A percentile compares a stretch with the other conserved stretches of the same genome.
Conservation (phyloP, 2,113 vertebrate species). For the Procavia capensis region DNA sequence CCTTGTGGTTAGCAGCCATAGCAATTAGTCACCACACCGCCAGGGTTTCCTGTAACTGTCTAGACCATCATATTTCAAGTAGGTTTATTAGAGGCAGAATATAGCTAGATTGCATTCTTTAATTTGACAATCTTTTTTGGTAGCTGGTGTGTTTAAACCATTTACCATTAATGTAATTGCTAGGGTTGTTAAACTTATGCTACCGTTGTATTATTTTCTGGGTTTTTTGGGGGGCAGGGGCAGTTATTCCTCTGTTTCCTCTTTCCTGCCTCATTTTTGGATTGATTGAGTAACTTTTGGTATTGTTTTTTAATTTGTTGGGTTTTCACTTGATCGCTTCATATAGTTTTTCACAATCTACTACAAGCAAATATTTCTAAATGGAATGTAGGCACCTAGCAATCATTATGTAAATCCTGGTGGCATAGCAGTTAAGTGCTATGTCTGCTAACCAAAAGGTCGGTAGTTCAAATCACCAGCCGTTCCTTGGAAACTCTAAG, state of each 20-base stretch:
- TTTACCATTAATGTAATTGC: constrained; percentile 5
- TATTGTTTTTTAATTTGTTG: not conserved
- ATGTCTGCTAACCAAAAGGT: no score
- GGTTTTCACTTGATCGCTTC: not conserved
- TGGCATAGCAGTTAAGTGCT: no score
- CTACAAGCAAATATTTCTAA: not conserved
- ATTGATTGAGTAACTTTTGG: not conserved
- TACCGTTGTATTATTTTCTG: not conserved
- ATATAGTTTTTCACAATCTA: not conserved
- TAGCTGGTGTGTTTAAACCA: not conserved
- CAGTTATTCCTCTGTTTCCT: no score
- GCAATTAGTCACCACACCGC: no score
- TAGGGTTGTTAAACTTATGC: not conserved
- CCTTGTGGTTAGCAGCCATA: no score
- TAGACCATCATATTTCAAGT: not conserved
- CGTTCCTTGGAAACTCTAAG: no score
- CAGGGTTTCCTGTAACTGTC: no score
- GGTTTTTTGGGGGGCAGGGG: no score
- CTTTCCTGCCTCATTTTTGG: no score
- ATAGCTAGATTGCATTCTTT: not conserved
- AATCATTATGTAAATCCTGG: no score
- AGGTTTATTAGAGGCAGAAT: not conserved
- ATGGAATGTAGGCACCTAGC: not conserved
- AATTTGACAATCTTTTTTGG: not conserved
- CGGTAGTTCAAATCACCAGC: no score